Conservation (phyloP, 2,888 invertebrate genomes). For the Muscina levida region DNA sequence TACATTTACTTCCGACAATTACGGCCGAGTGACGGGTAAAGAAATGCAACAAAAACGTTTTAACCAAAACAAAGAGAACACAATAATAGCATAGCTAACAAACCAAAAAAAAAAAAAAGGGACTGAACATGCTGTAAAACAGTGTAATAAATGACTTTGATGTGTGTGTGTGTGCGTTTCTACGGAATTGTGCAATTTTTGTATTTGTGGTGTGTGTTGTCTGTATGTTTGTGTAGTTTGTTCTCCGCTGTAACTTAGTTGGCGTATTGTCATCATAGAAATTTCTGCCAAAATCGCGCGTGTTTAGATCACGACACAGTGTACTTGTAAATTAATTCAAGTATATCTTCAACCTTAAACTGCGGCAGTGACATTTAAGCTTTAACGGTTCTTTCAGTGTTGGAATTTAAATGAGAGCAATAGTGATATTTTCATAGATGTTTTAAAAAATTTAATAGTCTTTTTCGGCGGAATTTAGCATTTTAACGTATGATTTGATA, state of each 20-base stretch:
- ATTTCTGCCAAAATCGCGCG: slow-evolving; percentile 40
- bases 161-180: slow-evolving; percentile 15
- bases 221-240: no score
- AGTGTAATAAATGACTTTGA: slow-evolving; percentile 43
- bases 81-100: not conserved
- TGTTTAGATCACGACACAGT: no score
- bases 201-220: slow-evolving; percentile 20
- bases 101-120: slow-evolving; percentile 6
- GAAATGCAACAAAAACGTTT: slow-evolving; percentile 37
- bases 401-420: no score
- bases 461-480: no score
- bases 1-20: not conserved
- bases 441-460: no score
- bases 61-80: not conserved
- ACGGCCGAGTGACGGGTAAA: slow-evolving; percentile 18
- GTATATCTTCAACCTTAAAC: no score
- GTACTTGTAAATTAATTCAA: no score
- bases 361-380: no score
- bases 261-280: slow-evolving; percentile 3
- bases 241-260: no score
- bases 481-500: no score
- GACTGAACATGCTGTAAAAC: slow-evolving; percentile 17
- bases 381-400: no score
- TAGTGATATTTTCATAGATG: no score
- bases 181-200: slow-evolving; percentile 12